Evolutionary conservation across 2,113 vertebrate genomes (phyloP).

Genomic region (Neotoma lepida): DNA sequence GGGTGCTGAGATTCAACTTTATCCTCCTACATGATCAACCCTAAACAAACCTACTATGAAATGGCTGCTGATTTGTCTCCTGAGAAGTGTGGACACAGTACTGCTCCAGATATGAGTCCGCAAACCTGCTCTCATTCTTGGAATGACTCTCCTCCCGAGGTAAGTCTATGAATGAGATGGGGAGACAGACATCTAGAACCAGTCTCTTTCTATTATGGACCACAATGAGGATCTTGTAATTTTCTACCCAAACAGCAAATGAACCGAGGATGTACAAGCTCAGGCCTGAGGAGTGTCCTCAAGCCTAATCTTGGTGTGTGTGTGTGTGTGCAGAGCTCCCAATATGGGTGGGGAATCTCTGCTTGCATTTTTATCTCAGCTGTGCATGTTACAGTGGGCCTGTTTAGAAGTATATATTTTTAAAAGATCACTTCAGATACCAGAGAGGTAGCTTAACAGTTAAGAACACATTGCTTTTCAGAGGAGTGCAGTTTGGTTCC

Average conservation of each 20-base stretch:
- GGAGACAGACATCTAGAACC: not conserved
- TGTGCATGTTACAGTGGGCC: not conserved
- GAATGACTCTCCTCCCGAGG: too few species aligned
- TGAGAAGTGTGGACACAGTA: not conserved
- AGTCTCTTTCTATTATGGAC: not conserved
- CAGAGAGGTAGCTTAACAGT: too few species aligned
- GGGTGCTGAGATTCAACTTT: not conserved
- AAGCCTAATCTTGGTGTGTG: not conserved
- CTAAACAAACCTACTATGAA: not conserved
- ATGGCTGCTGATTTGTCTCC: not conserved
- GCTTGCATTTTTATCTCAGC: not conserved
- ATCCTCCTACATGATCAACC: not conserved
- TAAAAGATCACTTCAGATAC: not conserved
- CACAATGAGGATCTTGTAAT: not conserved
- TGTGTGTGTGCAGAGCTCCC: not conserved
- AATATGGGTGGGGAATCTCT: not conserved
- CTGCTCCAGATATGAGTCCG: not conserved
- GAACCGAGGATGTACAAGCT: not conserved
- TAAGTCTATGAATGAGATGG: not conserved
- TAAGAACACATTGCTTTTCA: not conserved
- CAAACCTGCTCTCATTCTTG: not conserved
- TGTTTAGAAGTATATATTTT: not conserved
- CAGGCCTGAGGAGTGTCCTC: not conserved
- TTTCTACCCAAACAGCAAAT: not conserved
- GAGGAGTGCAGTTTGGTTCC: not conserved